Base-by-base conservation (phyloP, 2,797 vertebrate genomes). In the Delichon dasypus region DNA sequence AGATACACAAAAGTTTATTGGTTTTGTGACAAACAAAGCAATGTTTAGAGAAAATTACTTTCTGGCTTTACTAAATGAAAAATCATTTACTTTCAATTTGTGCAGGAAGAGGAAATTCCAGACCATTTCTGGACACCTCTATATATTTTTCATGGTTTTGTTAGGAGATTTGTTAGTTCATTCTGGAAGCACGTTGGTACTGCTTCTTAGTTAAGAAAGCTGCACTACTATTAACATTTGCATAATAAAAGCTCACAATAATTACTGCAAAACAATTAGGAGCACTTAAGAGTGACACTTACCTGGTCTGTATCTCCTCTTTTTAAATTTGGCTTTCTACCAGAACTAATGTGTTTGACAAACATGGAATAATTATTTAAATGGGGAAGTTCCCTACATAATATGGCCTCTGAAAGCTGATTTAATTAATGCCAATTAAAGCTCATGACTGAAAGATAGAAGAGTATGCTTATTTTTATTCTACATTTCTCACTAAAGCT, bases 361-460 rank as follows among this genome's bases (percentile, higher is more conserved):
- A 95, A 95, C 84, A 95, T 22, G 3, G 53, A 89, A 70, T 92
- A 95, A 95, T 95, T 95, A 89, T 83, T 93, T 83, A 89, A 94
- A 95, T 80, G 30, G 68, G 15, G 57, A 92, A 73, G 65, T 73
- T 50, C 71, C 67, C 53, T 76, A 54, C 74, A 57, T 74, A 95
- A 87, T 79, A 67, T 83, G 38, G 38, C 68, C 64, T 93, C 90
- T 85, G 68, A 53, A 95, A 93, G 54, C 8, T 11, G 70, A 32
- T 92, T 95, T 93, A 94, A 95, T 95, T 95, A 96, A 94, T 83
- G 65, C 25, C 78, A 93, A 88, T 92, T 95, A 92, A 94, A 94
- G 82, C 65, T 92, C 86, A 64, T 91, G 36, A 94, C 54, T 90
- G 77, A 94, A 95, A 92, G 66, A 65, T 80, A 7, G 78, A 92